Percentiles rank a stretch among this genome's conserved stretches.
phyloP scores from a whole-genome alignment of 2,113 vertebrate genomes.

The Perognathus longimembris region DNA sequence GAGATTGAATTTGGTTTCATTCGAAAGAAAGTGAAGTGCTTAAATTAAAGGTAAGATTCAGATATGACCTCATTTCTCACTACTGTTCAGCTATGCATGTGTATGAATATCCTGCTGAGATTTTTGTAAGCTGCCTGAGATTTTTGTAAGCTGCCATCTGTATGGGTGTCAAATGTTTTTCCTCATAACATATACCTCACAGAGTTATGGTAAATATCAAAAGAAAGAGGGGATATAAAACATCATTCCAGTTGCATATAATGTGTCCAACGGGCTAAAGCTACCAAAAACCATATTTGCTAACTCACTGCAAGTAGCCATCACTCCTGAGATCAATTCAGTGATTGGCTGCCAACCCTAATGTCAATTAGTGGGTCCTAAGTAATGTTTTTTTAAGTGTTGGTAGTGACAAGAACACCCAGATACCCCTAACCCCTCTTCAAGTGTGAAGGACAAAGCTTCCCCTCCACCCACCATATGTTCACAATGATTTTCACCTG shows the following conservation, averaged over 20 bases:
- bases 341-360: neutral
- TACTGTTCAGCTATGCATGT: neutral
- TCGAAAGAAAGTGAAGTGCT: neutral
- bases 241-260: fast-evolving
- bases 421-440: neutral
- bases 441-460: neutral
- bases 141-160: neutral
- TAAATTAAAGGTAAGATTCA: neutral
- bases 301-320: neutral
- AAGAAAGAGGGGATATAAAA: neutral
- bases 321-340: neutral
- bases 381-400: neutral
- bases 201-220: neutral
- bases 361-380: too few relatives aligned
- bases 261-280: neutral
- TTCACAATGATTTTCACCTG: neutral
- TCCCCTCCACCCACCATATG: neutral
- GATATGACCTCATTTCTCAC: neutral
- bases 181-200: neutral
- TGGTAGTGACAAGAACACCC: neutral
- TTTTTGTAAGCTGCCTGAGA: neutral
- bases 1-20: neutral
- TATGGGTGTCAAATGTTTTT: neutral
- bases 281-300: neutral
- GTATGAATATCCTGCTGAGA: neutral